Evolutionary conservation across 2,113 vertebrate species (phyloP).

Genomic region (Sorex araneus): DNA sequence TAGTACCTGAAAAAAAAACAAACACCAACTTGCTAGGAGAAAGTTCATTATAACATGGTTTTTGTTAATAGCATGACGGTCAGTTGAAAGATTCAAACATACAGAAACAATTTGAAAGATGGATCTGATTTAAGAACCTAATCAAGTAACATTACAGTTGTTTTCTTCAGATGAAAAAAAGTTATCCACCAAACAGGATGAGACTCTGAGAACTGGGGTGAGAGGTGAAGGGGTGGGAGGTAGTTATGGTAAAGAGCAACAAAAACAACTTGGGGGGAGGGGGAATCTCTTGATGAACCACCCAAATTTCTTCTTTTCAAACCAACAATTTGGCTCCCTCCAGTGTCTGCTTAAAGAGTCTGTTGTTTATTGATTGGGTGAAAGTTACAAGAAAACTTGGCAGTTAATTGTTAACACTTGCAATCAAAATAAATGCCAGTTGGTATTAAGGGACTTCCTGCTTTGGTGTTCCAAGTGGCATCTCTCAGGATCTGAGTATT

Average conservation of each 20-base stretch:
- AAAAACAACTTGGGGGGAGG: neutral
- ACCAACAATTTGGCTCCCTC: constrained; percentile 42
- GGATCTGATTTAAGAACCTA: neutral
- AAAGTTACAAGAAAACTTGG: constrained; percentile 3
- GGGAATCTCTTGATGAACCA: neutral
- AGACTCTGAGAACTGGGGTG: neutral
- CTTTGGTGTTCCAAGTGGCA: neutral
- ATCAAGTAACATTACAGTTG: constrained; percentile 47
- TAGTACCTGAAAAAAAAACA: neutral
- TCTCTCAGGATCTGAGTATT: neutral
- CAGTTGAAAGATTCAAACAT: neutral
- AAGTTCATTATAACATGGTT: neutral
- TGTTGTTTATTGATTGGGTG: constrained; percentile 45
- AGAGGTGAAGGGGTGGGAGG: too few relatives aligned
- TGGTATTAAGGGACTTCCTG: neutral
- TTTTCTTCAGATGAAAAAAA: constrained; percentile 5
- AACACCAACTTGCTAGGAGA: neutral
- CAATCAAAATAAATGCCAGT: neutral
- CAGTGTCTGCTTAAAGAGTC: constrained; percentile 66
- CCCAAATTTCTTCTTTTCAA: constrained; percentile 41
- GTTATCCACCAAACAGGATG: neutral
- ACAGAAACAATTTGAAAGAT: neutral
- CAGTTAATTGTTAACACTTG: constrained; percentile 24
- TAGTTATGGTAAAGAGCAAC: neutral
- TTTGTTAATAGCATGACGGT: neutral